Conservation (phyloP, 2,888 invertebrate species). For the Ganaspis brasiliensis region DNA sequence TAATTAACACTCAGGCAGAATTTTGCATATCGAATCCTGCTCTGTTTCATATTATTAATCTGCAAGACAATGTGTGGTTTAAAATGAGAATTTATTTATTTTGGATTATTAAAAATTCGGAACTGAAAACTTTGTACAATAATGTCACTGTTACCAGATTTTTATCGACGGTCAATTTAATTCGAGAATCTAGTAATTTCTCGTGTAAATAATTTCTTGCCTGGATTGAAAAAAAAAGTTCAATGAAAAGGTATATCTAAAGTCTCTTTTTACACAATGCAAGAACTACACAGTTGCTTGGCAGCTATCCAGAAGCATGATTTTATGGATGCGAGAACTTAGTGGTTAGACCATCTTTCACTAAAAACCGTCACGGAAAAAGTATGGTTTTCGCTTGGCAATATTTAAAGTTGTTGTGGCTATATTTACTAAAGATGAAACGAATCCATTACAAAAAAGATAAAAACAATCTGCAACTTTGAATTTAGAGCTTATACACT, state of each 20-base stretch:
- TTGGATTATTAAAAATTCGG: too few species aligned
- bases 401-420: conserved; percentile 15
- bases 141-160: background rate
- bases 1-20: too few species aligned
- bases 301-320: conserved; percentile 28
- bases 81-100: too few species aligned
- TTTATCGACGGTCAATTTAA: background rate
- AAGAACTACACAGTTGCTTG: conserved; percentile 19
- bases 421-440: conserved; percentile 3
- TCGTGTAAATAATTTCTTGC: background rate
- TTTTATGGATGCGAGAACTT: conserved; percentile 40
- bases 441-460: background rate
- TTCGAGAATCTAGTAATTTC: background rate
- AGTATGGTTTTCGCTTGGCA: conserved; percentile 2
- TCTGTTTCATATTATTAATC: too few species aligned
- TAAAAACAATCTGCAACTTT: background rate
- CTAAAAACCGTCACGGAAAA: background rate
- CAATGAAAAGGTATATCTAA: background rate
- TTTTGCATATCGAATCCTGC: too few species aligned
- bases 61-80: too few species aligned
- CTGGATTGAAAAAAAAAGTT: background rate
- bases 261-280: conserved; percentile 22
- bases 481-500: background rate
- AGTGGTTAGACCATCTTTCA: conserved; percentile 39
- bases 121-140: too few species aligned